These are phyloP conservation scores for Silurus glanis DNA, from an alignment of 2,113 vertebrate species.

Conservation along the genomic window DNA sequence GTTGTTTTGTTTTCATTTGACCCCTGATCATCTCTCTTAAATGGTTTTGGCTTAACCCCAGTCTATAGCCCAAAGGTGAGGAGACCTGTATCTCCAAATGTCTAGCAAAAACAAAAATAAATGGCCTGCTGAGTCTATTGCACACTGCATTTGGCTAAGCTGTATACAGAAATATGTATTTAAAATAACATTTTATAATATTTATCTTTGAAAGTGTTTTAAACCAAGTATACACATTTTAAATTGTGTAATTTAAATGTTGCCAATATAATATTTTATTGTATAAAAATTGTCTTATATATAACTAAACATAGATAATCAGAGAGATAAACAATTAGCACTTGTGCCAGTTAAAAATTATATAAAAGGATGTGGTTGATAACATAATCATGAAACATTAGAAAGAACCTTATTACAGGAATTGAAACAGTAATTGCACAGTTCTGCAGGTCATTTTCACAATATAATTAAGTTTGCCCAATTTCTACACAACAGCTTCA, in stretches of 20 bases:
- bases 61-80: neutral
- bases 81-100: neutral
- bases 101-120: slow-evolving; percentile 19
- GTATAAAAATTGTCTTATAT: neutral
- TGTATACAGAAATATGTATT: neutral
- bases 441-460: neutral
- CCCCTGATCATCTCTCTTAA: slow-evolving; percentile 5
- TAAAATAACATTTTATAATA: neutral
- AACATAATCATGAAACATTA: neutral
- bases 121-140: neutral
- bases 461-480: neutral
- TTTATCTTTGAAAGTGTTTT: neutral
- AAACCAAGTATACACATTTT: neutral
- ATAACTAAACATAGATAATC: neutral
- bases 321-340: neutral
- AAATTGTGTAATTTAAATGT: neutral
- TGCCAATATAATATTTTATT: neutral
- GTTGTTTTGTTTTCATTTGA: slow-evolving; percentile 7
- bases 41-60: neutral
- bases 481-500: neutral
- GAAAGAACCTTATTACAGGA: neutral
- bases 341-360: neutral
- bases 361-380: neutral
- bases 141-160: neutral
- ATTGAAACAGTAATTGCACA: neutral